Base-by-base conservation (phyloP, 2,888 invertebrate species). In the Chrysina gloriosa region DNA sequence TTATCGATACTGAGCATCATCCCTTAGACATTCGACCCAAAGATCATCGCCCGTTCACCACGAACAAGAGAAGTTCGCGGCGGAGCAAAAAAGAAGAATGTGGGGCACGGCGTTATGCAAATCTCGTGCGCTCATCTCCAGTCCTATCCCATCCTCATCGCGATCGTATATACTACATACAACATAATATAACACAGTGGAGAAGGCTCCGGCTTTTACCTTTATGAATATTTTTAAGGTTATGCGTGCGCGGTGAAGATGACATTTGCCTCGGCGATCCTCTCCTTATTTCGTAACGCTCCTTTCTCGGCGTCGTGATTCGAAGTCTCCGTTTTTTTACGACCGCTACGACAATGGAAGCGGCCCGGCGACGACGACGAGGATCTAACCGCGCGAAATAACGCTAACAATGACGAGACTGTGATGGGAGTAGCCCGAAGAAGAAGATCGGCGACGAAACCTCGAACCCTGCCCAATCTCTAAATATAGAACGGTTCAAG, bases 201-300 rank as follows among this genome's bases (percentile, higher is more conserved):
- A 45, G 19, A 19, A 19, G 16, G 16, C 16, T 45, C 7, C 5
- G 19, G 14, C 74, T 74, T 75, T 75, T 75, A 75, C 75, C 75
- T 74, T 75, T 74, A 75, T 75, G 72, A 75, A 73, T 74, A 74
- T 73, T 73, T 71, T 75, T 75, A 74, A 75, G 75, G 75, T 73
- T 74, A 72, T 71, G 50, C 39, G 42, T 9, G 31, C 52, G 29
- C 29, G 52, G 31, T 31, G 68, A 48, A 69, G 71, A 67, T 72
- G 71, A 69, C 71, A 72, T 72, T 72, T 63, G 31, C 31, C 14
- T 14, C 6, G n/a, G n/a, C 29, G 29, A 29, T 29, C 31, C 31
- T 31, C 31, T 31, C 16, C 14, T 52, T n/a, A 31, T 52, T 52
- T 52, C 52, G 52, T 31, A 52, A 52, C 31, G n/a, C n/a, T n/a